A percentile compares a stretch with the other conserved stretches of the same genome.
Conservation (phyloP, 2,888 invertebrate species). For the Drosophila barbarae region DNA sequence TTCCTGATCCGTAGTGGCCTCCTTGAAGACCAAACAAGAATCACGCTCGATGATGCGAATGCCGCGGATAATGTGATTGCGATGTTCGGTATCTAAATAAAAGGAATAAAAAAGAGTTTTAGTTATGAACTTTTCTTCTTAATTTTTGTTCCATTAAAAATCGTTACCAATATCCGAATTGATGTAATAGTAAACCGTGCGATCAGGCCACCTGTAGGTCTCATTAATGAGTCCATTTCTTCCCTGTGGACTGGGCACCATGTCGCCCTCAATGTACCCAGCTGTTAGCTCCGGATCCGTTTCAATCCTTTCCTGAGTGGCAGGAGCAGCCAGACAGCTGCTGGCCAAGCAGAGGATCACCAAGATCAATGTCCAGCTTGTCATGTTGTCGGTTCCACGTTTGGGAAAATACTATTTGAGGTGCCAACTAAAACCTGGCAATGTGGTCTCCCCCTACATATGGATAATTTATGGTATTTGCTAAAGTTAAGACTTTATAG, state of each 20-base stretch:
- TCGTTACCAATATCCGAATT: constrained; percentile 57
- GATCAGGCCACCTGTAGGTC: constrained; percentile 83
- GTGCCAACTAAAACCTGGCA: not conserved
- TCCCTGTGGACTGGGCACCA: constrained; percentile 81
- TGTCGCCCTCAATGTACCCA: constrained; percentile 87
- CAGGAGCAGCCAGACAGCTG: constrained; percentile 35
- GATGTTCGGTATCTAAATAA: constrained; percentile 80
- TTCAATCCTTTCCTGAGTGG: constrained; percentile 15
- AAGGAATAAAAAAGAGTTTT: too few relatives aligned
- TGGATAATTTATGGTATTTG: constrained; percentile 39
- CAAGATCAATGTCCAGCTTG: constrained; percentile 1
- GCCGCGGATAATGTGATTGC: constrained; percentile 83
- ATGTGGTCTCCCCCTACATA: not conserved
- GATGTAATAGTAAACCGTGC: constrained; percentile 83
- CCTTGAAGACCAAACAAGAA: constrained; percentile 87
- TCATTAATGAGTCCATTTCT: constrained; percentile 83
- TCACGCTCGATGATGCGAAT: constrained; percentile 86
- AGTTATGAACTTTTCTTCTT: too few relatives aligned
- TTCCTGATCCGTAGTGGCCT: constrained; percentile 79
- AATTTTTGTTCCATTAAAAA: constrained; percentile 36
- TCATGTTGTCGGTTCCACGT: constrained; percentile 21
- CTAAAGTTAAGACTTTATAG: constrained; percentile 17
- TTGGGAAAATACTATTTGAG: constrained; percentile 9
- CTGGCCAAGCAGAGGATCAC: constrained; percentile 12
- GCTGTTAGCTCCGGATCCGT: constrained; percentile 87